Conservation (phyloP, 1,140 invertebrate genomes). For the Drosophila cardini region DNA sequence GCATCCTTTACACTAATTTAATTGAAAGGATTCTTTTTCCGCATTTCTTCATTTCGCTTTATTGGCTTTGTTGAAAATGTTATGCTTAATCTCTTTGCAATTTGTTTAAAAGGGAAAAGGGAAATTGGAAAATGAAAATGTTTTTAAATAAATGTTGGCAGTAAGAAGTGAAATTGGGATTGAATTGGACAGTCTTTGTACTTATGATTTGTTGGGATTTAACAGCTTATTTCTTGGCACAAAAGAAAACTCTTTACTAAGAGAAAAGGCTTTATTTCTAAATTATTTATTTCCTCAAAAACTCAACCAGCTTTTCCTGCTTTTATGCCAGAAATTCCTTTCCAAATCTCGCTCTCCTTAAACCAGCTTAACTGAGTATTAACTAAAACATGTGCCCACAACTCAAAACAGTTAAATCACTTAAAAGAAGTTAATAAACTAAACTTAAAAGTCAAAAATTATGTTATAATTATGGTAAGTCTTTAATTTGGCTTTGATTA, state of each 20-base stretch:
- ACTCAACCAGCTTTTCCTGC: no score
- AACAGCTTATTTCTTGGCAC: no score
- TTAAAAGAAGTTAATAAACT: slow-evolving; percentile 4
- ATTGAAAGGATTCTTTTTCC: slow-evolving; percentile 14
- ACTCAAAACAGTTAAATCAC: neutral
- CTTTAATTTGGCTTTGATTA: neutral
- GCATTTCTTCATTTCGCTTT: neutral
- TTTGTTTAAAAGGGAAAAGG: neutral
- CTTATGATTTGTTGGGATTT: no score
- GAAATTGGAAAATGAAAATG: no score
- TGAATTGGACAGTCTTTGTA: no score
- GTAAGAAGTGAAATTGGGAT: no score
- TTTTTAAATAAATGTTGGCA: no score
- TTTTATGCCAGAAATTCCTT: no score
- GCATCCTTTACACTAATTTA: slow-evolving; percentile 22
- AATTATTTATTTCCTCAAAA: no score
- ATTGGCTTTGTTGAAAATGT: slow-evolving; percentile 29
- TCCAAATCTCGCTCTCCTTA: neutral
- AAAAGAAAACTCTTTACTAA: no score
- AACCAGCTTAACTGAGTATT: neutral
- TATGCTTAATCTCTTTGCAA: slow-evolving; percentile 23
- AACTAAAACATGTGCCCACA: neutral
- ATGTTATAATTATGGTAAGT: slow-evolving; percentile 3
- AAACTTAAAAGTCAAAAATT: neutral
- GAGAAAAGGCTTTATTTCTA: no score